Evolutionary conservation across 2,888 invertebrate genomes (phyloP).

Genomic region (Drosophila fungiperda): DNA sequence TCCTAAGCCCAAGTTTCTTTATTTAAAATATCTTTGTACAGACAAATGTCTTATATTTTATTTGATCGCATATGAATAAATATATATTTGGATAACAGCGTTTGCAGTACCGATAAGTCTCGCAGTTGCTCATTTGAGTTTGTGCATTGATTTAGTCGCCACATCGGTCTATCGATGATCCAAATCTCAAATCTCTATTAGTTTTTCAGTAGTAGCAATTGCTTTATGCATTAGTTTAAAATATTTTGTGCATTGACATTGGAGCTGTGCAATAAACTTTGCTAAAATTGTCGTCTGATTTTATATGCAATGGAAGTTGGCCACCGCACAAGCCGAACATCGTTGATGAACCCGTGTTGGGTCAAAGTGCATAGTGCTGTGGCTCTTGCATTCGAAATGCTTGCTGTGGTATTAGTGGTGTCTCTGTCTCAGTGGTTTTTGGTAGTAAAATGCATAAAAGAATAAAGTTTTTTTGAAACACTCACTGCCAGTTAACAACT

Average conservation of each 20-base stretch:
- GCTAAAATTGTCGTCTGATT: constrained; percentile 43
- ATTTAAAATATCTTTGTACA: not conserved
- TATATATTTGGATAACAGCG: constrained; percentile 8
- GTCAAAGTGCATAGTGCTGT: constrained; percentile 61
- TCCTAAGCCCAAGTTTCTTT: not conserved
- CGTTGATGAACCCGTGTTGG: constrained; percentile 9
- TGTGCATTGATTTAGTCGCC: constrained; percentile 19
- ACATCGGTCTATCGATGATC: constrained; percentile 49
- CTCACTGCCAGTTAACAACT: constrained; percentile 14
- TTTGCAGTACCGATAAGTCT: too few relatives aligned
- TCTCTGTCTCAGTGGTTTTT: constrained; percentile 39
- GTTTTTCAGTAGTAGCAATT: constrained; percentile 26
- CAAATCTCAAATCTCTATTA: constrained; percentile 62
- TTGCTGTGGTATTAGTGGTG: constrained; percentile 13
- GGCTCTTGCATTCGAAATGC: constrained; percentile 34
- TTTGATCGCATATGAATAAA: not conserved
- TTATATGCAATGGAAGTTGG: constrained; percentile 43
- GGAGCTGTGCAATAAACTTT: constrained; percentile 2
- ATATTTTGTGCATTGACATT: constrained; percentile 14
- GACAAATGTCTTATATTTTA: not conserved
- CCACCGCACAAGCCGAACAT: constrained; percentile 4
- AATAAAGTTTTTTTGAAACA: constrained; percentile 36
- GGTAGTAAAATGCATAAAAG: constrained; percentile 41
- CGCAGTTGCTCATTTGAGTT: constrained; percentile 15
- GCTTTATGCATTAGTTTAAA: not conserved